These are phyloP conservation scores for Sebastiscus albofasciatus DNA, from an alignment of 2,797 vertebrate species.

Conservation along the genomic window DNA sequence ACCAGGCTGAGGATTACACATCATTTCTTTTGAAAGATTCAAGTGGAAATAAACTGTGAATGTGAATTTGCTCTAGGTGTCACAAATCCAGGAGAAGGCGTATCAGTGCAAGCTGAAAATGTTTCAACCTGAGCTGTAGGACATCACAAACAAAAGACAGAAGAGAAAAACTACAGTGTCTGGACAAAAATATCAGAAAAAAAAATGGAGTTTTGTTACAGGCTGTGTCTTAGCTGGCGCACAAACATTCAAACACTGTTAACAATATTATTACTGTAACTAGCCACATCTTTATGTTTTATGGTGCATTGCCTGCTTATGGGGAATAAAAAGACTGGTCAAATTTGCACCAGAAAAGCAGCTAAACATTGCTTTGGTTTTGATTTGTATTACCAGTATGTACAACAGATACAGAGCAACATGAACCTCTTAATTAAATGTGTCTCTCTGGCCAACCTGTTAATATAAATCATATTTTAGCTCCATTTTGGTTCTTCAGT, in stretches of 20 bases:
- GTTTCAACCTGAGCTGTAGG: background rate
- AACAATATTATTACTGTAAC: background rate
- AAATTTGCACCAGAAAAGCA: background rate
- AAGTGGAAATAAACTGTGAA: background rate
- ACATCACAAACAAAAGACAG: background rate
- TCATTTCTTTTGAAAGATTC: too few species aligned
- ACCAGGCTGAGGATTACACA: too few species aligned
- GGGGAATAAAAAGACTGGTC: background rate
- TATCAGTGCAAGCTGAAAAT: accelerated
- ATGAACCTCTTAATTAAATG: background rate
- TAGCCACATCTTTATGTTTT: background rate
- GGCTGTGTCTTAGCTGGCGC: background rate
- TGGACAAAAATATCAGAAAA: background rate
- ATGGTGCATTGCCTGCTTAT: background rate
- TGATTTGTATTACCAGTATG: accelerated
- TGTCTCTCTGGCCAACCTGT: background rate
- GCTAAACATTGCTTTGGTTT: background rate
- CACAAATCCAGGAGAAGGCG: too few species aligned
- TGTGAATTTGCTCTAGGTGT: background rate
- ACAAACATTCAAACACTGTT: background rate
- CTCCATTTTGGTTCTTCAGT: background rate
- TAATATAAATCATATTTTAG: background rate
- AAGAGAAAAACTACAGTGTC: background rate
- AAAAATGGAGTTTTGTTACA: background rate
- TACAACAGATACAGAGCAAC: background rate